Conservation (phyloP, 2,113 vertebrate genomes). For the Tachysurus vachellii region DNA sequence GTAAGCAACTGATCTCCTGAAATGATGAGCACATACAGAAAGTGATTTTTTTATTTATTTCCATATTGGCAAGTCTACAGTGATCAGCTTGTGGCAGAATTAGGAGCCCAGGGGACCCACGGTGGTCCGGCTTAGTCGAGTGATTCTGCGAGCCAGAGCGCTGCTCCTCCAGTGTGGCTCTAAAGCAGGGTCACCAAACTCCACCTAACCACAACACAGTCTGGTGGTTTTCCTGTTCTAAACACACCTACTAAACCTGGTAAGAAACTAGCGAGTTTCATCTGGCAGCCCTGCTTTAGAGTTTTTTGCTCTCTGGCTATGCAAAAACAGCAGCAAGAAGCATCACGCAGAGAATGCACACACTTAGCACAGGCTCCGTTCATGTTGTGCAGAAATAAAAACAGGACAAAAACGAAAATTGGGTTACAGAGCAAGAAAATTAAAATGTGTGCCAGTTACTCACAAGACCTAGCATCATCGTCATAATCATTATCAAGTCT, state of each 20-base stretch:
- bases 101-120: constrained; percentile 68
- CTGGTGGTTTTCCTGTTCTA: not conserved
- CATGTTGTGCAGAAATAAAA: constrained; percentile 60
- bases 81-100: constrained; percentile 93
- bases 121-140: constrained; percentile 55
- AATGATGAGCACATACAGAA: constrained; percentile 64
- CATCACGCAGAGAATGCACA: constrained; percentile 17
- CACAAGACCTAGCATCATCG: constrained; percentile 53
- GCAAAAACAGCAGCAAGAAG: constrained; percentile 56
- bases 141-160: constrained; percentile 44
- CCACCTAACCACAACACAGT: not conserved
- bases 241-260: not conserved
- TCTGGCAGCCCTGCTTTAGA: constrained; percentile 19
- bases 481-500: constrained; percentile 49
- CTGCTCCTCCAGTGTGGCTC: constrained; percentile 45
- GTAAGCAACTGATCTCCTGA: constrained; percentile 55
- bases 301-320: constrained; percentile 60
- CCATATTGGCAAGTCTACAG: constrained; percentile 97
- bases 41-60: constrained; percentile 72
- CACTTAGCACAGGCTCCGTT: constrained; percentile 40
- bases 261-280: not conserved
- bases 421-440: constrained; percentile 57
- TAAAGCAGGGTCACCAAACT: constrained; percentile 5
- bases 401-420: constrained; percentile 43
- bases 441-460: constrained; percentile 60